Evolutionary conservation across 2,113 vertebrate species (phyloP), one percentile per base, ranked within the genome.

Genomic region (Pithys albifrons): DNA sequence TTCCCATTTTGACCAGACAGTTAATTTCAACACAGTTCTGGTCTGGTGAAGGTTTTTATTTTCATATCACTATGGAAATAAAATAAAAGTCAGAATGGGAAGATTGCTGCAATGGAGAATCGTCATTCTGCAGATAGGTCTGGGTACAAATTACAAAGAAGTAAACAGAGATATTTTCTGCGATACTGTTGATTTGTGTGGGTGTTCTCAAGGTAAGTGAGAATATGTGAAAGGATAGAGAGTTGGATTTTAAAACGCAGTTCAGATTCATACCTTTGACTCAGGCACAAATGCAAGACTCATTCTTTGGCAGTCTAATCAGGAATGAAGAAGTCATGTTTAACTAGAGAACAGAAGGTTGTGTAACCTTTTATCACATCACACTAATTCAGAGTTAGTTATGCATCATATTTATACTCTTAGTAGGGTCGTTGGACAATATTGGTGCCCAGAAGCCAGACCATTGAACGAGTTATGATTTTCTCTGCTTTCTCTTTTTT

Each of bases 1-100:
- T 93, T 77, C 61, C 54, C 29, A 12, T 93, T 88, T 92, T 91
- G 62, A 80, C 64, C 64, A 91, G 90, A 71, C 73, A 70, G 79
- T 67, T 85, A 71, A 85, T 95, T 95, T 94, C 72, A 88, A 79
- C 84, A 91, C 64, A 83, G 0, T 76, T 79, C 52, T 51, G 31
- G 66, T 89, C 17, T 3, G 3, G 19, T 69, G n/a, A 66, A 72
- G 35, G 48, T 19, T 49, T 91, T 91, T 89, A 27, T 84, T 94
- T 95, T 88, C 20, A 15, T 89, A 62, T 43, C 28, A 33, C 61
- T 37, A 15, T 64, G n/a, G 74, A 89, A 81, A 65, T 55, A 52
- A 86, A 65, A 51, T 43, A 75, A 10, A 75, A 85, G 87, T 89
- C 2, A 2, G 85, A 94, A 82, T 65, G 12, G 18, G 12, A 62